These are phyloP conservation scores for Ctena decussata DNA, from an alignment of 2,888 invertebrate species.

Conservation along the genomic window DNA sequence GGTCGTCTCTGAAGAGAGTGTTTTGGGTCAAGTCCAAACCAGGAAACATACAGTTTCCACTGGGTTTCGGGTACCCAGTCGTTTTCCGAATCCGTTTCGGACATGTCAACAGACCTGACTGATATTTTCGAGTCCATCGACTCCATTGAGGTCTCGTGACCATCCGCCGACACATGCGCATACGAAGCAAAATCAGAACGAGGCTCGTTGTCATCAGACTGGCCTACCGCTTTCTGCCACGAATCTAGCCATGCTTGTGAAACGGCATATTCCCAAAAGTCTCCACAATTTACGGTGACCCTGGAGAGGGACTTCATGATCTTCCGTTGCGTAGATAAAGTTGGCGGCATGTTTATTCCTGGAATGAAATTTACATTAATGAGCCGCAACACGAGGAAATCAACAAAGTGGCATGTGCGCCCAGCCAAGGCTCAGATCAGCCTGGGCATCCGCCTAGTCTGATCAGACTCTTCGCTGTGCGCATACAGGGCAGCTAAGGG, in stretches of 20 bases:
- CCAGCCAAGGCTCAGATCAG: no score
- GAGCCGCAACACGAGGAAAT: no score
- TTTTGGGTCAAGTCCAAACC: conserved; percentile 67
- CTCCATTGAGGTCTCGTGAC: conserved; percentile 1
- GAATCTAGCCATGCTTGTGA: conserved; percentile 65
- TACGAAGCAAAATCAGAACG: not conserved
- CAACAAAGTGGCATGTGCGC: no score
- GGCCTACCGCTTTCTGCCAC: conserved; percentile 35
- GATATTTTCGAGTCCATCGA: conserved; percentile 45
- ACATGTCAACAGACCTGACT: conserved; percentile 33
- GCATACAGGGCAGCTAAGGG: no score
- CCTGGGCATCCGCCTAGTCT: no score
- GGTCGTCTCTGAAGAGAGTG: conserved; percentile 70
- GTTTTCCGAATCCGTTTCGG: conserved; percentile 66
- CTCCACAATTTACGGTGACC: not conserved
- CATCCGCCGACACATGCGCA: conserved; percentile 39
- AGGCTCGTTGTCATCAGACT: not conserved
- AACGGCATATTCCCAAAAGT: conserved; percentile 71
- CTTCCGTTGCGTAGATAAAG: conserved; percentile 13
- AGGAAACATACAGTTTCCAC: conserved; percentile 71
- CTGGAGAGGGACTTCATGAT: conserved; percentile 18
- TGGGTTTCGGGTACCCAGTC: conserved; percentile 70
- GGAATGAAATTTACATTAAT: no score
- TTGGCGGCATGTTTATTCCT: conserved; percentile 13
- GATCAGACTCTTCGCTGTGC: no score